phyloP scores from a whole-genome alignment of 1,140 invertebrate species.

The Lethrus apterus region DNA sequence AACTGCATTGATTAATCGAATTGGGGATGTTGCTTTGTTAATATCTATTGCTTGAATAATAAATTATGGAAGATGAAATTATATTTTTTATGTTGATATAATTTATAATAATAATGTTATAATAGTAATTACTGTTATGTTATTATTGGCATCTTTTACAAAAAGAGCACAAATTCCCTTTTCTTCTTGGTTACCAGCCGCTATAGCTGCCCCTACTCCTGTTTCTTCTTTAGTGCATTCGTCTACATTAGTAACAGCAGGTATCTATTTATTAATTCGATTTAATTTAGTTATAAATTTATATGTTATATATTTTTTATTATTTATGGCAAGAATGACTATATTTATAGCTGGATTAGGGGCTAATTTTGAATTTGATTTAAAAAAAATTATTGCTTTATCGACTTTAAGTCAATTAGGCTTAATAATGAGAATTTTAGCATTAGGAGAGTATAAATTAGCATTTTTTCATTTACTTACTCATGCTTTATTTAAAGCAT shows the following conservation, averaged over 20 bases:
- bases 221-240: background rate
- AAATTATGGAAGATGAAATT: slow-evolving; percentile 47
- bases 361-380: slow-evolving; percentile 56
- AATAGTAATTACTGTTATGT: slow-evolving; percentile 42
- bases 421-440: slow-evolving; percentile 55
- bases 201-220: slow-evolving; percentile 50
- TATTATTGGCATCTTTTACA: slow-evolving; percentile 53
- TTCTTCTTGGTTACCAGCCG: slow-evolving; percentile 59
- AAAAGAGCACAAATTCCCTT: slow-evolving; percentile 70
- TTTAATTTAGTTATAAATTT: slow-evolving; percentile 44
- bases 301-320: slow-evolving; percentile 24
- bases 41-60: slow-evolving; percentile 49
- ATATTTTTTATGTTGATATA: slow-evolving; percentile 46
- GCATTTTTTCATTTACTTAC: slow-evolving; percentile 56
- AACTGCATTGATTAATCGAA: slow-evolving; percentile 54
- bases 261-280: slow-evolving; percentile 63
- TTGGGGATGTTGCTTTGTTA: slow-evolving; percentile 53
- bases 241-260: slow-evolving; percentile 33
- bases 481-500: slow-evolving; percentile 57
- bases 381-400: slow-evolving; percentile 65
- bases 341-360: slow-evolving; percentile 54
- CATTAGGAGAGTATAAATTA: slow-evolving; percentile 42
- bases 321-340: slow-evolving; percentile 45
- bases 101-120: slow-evolving; percentile 41
- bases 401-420: slow-evolving; percentile 63